Evolutionary conservation across 53 echinoderm and acorn worm genomes (phyloP).

Genomic region (Pentamera pediparva): DNA sequence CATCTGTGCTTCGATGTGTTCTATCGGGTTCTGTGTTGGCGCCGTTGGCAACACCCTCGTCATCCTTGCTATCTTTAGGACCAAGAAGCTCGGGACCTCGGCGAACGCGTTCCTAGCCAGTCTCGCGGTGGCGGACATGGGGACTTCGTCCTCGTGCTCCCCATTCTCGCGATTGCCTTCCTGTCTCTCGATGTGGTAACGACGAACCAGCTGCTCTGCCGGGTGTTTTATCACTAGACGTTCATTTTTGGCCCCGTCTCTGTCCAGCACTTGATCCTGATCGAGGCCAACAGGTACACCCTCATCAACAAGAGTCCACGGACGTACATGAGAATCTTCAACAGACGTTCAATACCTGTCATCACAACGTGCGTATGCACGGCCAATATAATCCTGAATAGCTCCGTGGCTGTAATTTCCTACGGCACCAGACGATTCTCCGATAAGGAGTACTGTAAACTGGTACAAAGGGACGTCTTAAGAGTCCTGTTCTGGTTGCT

Average conservation of each 20-base stretch:
- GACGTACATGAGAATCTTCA: neutral
- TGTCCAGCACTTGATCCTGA: slow-evolving; percentile 15
- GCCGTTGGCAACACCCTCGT: slow-evolving; percentile 15
- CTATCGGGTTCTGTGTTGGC: neutral
- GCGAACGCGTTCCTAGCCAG: slow-evolving; percentile 27
- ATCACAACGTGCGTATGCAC: neutral
- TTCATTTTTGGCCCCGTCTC: slow-evolving; percentile 20
- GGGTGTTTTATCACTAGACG: slow-evolving; percentile 13
- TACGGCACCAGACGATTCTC: slow-evolving; percentile 4
- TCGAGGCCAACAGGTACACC: slow-evolving; percentile 14
- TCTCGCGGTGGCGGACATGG: slow-evolving; percentile 22
- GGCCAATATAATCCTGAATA: neutral
- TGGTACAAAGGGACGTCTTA: neutral
- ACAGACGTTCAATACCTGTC: neutral
- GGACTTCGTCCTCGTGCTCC: slow-evolving; percentile 2
- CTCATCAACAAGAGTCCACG: slow-evolving; percentile 4
- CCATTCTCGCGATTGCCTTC: slow-evolving; percentile 1
- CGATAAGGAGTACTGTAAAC: slow-evolving; percentile 9
- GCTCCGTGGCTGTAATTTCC: neutral
- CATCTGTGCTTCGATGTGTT: too few relatives aligned
- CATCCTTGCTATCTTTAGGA: slow-evolving; percentile 3
- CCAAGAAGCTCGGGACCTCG: neutral
- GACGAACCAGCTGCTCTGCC: neutral
- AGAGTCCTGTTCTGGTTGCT: slow-evolving; percentile 7
- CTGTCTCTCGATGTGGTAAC: slow-evolving; percentile 1